A percentile compares a stretch with the other conserved stretches of the same genome.
Evolutionary conservation across 2,797 vertebrate species (phyloP).

Genomic region (Ceryle rudis): DNA sequence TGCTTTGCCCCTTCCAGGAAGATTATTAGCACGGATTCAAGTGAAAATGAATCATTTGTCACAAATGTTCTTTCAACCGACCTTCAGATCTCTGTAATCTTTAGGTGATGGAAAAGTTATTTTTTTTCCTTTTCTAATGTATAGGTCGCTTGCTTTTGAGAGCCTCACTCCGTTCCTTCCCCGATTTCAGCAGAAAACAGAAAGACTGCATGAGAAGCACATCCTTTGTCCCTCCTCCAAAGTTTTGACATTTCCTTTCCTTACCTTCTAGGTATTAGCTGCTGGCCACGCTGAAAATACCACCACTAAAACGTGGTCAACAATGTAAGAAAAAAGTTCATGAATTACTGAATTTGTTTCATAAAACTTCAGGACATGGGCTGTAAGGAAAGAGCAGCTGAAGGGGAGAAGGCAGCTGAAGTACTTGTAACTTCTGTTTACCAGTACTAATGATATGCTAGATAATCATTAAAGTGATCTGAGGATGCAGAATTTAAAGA

Average conservation of each 20-base stretch:
- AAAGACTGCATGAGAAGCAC: background rate
- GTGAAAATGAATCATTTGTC: background rate
- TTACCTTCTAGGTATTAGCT: background rate
- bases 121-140: background rate
- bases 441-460: background rate
- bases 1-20: background rate
- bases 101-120: background rate
- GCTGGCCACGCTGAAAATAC: background rate
- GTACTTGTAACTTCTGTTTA: background rate
- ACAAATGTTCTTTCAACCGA: background rate
- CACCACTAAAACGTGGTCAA: background rate
- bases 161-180: background rate
- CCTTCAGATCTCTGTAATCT: background rate
- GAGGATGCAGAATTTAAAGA: background rate
- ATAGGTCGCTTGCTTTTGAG: background rate
- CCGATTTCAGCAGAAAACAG: background rate
- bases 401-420: background rate
- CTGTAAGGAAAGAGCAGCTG: background rate
- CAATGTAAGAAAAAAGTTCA: background rate
- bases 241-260: background rate
- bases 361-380: background rate
- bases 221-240: background rate
- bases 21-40: background rate
- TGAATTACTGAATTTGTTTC: background rate
- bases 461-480: conserved; percentile 26